Percentiles rank a stretch among this genome's conserved stretches.
Conservation (phyloP, 2,888 invertebrate genomes). For the Apeira syringaria region DNA sequence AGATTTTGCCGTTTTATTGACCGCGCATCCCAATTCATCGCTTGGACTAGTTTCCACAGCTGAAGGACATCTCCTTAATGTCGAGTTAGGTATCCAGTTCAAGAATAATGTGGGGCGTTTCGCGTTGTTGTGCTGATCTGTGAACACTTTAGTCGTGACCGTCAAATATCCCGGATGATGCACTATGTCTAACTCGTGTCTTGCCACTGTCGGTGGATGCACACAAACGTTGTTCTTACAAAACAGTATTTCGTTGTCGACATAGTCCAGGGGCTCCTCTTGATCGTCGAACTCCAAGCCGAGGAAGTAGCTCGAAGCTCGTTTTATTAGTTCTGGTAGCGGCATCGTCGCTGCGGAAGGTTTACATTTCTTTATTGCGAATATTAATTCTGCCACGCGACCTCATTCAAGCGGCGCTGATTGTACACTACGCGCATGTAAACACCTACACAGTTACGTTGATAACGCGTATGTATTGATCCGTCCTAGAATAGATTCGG, state of each 20-base stretch:
- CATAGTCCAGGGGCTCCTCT: constrained; percentile 85
- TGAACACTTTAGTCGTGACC: constrained; percentile 92
- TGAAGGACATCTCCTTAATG: constrained; percentile 92
- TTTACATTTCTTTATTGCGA: constrained; percentile 63
- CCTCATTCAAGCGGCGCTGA: constrained; percentile 61
- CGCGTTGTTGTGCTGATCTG: constrained; percentile 89
- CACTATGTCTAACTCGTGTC: constrained; percentile 91
- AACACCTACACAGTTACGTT: constrained; percentile 72
- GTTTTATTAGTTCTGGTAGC: constrained; percentile 88
- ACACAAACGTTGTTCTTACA: constrained; percentile 99
- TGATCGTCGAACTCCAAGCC: constrained; percentile 86
- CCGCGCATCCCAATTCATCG: constrained; percentile 62
- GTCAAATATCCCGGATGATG: constrained; percentile 97
- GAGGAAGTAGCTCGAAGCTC: constrained; percentile 91
- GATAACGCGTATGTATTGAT: constrained; percentile 82
- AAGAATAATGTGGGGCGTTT: constrained; percentile 92
- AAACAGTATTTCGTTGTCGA: constrained; percentile 93
- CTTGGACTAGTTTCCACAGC: constrained; percentile 85
- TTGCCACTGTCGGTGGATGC: constrained; percentile 93
- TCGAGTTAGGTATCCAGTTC: constrained; percentile 97
- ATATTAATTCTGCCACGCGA: constrained; percentile 56
- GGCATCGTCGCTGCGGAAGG: constrained; percentile 83
- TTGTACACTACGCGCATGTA: constrained; percentile 76
- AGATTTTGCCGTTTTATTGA: constrained; percentile 52
- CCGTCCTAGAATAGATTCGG: constrained; percentile 58